Base-by-base conservation (phyloP, 2,888 invertebrate species). In the Chydorus sphaericus region DNA sequence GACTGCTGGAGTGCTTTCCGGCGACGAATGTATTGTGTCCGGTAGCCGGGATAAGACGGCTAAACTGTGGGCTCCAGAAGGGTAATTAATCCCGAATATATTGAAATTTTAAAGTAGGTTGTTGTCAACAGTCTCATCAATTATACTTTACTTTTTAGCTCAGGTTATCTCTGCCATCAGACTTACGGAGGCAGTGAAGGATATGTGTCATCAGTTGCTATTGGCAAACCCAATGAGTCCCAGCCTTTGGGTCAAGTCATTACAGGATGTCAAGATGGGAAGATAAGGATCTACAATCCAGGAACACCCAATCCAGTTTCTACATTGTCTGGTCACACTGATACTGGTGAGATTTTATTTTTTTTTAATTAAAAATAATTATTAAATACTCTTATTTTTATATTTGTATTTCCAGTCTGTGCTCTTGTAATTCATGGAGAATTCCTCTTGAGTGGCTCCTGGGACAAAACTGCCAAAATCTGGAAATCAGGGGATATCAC, bases 21-120 rank as follows among this genome's bases (percentile, higher is more conserved):
- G n/a, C n/a, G 81, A 82, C 62, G 82, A 82, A 65, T 79, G 78
- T 60, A 81, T 94, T 64, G 73, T 92, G 44, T 91, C 92, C 6
- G 86, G 85, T 26, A 93, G 93, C 4, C 77, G 93, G 63, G 94
- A 94, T 70, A 82, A 82, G 69, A 87, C 87, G 16, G 82, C 86
- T 1, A 85, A 85, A 71, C 72, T 89, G 37, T 94, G 93, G 93
- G 80, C 79, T 66, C 81, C 83, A 38, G 60, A 61, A 59, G 60
- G 62, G 60, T 54, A 60, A 28, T 7, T 29, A 30, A 30, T 11
- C 29, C 36, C 30, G 26, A 29, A 14, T 33, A 48, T 28, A 28
- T 50, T 26, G 26, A 29, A 23, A 44, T 38, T 48, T 30, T 26
- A 48, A 23, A 31, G 14, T 20, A 20, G 31, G 10, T 48, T 29